These are phyloP conservation scores for Neodontobutis hainanensis DNA, from an alignment of 2,113 vertebrate species.

Conservation along the genomic window DNA sequence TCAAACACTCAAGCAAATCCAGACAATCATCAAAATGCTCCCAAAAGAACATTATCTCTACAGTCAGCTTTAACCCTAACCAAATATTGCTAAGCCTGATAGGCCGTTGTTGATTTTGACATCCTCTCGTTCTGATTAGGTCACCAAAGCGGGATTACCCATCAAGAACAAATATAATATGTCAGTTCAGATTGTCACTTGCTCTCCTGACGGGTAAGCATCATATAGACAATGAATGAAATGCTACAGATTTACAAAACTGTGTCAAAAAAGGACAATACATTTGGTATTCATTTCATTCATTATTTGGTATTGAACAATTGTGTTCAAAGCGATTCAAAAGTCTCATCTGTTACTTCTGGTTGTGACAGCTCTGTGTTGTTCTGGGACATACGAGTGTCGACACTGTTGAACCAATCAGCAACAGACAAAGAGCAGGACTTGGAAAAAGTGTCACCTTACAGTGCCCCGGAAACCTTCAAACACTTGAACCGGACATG, in stretches of 20 bases:
- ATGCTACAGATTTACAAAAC: neutral
- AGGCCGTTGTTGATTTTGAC: slow-evolving; percentile 20
- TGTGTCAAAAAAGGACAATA: no score
- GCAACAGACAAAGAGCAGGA: slow-evolving; percentile 62
- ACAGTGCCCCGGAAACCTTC: slow-evolving; percentile 76
- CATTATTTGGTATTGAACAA: no score
- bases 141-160: slow-evolving; percentile 75
- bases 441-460: slow-evolving; percentile 62
- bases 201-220: slow-evolving; percentile 88
- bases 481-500: slow-evolving; percentile 84
- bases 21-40: slow-evolving; percentile 46
- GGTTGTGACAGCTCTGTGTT: slow-evolving; percentile 78
- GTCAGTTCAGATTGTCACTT: slow-evolving; percentile 84
- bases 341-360: neutral
- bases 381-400: slow-evolving; percentile 88
- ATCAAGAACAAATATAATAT: slow-evolving; percentile 80
- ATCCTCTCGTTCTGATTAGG: slow-evolving; percentile 67
- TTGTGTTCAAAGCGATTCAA: no score
- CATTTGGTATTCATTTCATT: no score
- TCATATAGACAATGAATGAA: neutral
- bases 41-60: slow-evolving; percentile 4
- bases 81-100: slow-evolving; percentile 1
- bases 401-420: slow-evolving; percentile 34
- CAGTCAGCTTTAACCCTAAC: neutral
- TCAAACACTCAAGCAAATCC: slow-evolving; percentile 27